Base-by-base conservation (phyloP, 2,888 invertebrate genomes). In the Myathropa florea region DNA sequence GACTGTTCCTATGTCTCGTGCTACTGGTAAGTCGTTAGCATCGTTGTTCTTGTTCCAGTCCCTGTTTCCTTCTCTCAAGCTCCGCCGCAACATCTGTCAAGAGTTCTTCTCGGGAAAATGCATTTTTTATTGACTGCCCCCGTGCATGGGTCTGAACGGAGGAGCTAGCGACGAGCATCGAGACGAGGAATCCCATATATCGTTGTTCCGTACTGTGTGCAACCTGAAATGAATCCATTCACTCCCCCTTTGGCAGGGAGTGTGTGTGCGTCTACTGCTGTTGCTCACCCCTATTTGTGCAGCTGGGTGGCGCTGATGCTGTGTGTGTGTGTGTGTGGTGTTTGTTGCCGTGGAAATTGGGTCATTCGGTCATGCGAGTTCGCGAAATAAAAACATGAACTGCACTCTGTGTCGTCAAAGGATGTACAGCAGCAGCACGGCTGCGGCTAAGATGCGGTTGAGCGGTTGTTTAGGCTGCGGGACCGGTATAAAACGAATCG, bases 1-100 rank as follows among this genome's bases (percentile, higher is more conserved):
- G 96, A 96, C 89, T 97, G 97, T 93, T 95, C 96, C 89, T 97
- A 97, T 93, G 97, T 97, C 89, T 96, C 96, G 90, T 97, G 97
- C 93, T 97, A 97, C 93, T 97, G 97, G 97, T 96, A 93, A 95
- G 95, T 93, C 78, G 18, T 30, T 59, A 9, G 4, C 18, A 39
- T 39, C n/a, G n/a, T 3, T 46, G 18, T 46, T 46, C 46, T 46
- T 18, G 18, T 21, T 23, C 28, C 18, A 12, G 36, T 21, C 39
- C 10, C 14, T 76, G 18, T n/a, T 81, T 28, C 14, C 21, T 23
- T 67, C 83, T 39, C 30, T 61, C 36, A 3, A 57, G 33, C n/a
- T 28, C 12, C 55, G 55, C 81, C 46, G 55, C 75, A 76, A 46
- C 67, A 53, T 76, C 72, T 68, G 76, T 72, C 63, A 55, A 82